Conservation (phyloP, 2,888 invertebrate species). For the Dioctria rufipes region DNA sequence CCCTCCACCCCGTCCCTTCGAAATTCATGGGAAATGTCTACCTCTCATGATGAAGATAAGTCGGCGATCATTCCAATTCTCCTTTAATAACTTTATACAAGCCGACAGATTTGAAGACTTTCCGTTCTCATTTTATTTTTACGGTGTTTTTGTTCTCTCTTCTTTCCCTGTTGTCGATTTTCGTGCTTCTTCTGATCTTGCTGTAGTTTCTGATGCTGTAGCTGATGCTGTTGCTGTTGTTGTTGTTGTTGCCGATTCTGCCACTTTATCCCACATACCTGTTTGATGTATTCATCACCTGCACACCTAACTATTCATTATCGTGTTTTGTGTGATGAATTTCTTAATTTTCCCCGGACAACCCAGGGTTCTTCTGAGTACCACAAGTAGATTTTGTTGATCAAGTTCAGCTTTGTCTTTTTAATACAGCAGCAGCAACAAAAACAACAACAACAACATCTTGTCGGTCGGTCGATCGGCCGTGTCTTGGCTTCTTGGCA, state of each 20-base stretch:
- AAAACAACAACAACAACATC: not conserved
- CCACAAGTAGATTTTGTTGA: not conserved
- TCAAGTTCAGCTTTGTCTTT: not conserved
- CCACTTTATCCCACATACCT: conserved; percentile 45
- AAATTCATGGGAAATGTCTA: conserved; percentile 35
- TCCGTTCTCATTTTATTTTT: not conserved
- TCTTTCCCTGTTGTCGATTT: conserved; percentile 1
- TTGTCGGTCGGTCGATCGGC: too few species aligned
- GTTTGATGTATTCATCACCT: conserved; percentile 52
- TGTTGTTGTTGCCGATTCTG: conserved; percentile 11
- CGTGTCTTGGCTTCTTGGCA: too few species aligned
- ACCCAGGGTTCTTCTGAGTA: not conserved
- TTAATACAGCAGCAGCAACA: not conserved
- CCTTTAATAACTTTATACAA: conserved; percentile 51
- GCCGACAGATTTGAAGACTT: conserved; percentile 48
- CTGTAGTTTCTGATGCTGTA: conserved; percentile 23
- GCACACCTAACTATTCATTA: conserved; percentile 51
- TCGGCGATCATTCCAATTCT: conserved; percentile 50
- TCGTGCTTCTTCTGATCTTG: not conserved
- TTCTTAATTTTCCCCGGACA: conserved; percentile 40
- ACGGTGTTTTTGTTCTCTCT: not conserved
- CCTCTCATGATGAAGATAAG: conserved; percentile 45
- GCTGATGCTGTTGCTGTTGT: conserved; percentile 20
- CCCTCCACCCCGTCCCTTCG: too few species aligned
- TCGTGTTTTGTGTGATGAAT: conserved; percentile 52